phyloP scores from a whole-genome alignment of 2,113 vertebrate genomes.

The Microtus richardsoni region DNA sequence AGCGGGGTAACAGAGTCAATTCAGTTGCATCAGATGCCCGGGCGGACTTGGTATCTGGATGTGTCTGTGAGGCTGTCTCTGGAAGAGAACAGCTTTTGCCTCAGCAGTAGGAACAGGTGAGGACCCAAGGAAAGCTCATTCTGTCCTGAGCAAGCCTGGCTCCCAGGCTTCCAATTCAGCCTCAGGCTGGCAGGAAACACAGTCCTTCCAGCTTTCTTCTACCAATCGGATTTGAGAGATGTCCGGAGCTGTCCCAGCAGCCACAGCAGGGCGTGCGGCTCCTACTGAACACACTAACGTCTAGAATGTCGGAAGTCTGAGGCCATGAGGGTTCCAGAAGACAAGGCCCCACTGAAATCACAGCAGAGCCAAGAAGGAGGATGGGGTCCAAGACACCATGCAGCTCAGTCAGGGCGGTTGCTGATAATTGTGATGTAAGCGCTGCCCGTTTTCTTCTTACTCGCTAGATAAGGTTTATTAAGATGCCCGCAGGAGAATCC shows the following conservation, averaged over 20 bases:
- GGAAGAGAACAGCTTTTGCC: neutral
- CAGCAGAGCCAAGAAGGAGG: accelerated
- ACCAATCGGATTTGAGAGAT: neutral
- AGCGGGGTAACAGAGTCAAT: too few species aligned
- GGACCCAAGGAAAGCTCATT: neutral
- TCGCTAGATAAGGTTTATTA: neutral
- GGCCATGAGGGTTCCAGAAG: neutral
- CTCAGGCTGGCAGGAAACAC: too few species aligned
- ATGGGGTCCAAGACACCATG: accelerated
- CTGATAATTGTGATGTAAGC: neutral
- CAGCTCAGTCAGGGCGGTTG: too few species aligned
- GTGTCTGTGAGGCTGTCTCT: neutral
- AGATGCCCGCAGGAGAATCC: neutral
- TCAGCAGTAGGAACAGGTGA: neutral
- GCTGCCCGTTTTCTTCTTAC: neutral
- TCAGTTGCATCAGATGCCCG: neutral
- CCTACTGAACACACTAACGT: neutral
- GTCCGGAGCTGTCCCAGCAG: neutral
- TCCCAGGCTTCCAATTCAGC: neutral
- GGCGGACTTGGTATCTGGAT: neutral
- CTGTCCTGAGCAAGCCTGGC: too few species aligned
- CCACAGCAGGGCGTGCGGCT: neutral
- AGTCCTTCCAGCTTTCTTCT: too few species aligned
- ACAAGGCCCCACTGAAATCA: accelerated
- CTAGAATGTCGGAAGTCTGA: neutral